A percentile compares a stretch with the other conserved stretches of the same genome.
Evolutionary conservation across 2,888 invertebrate species (phyloP).

Genomic region (Ophonus ardosiacus): DNA sequence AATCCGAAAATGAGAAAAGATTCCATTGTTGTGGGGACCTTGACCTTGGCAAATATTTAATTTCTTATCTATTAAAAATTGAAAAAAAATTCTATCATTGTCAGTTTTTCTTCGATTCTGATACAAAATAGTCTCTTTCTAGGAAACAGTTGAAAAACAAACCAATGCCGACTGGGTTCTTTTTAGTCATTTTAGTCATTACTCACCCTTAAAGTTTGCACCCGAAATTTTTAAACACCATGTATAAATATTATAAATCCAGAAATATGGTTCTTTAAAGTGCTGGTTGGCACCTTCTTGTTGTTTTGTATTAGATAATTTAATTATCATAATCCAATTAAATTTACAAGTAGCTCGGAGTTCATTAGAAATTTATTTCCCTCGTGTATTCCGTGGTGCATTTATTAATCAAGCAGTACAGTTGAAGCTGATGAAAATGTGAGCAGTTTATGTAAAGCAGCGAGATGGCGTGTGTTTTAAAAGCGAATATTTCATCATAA

Average conservation of each 20-base stretch:
- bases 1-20: no score
- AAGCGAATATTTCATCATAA: constrained; percentile 40
- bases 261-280: neutral
- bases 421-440: constrained; percentile 7
- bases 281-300: neutral
- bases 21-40: no score
- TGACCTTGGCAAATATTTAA: no score
- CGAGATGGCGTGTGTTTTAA: constrained; percentile 25
- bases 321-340: constrained; percentile 22
- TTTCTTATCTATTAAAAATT: no score
- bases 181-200: no score
- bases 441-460: constrained; percentile 28
- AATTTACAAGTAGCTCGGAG: constrained; percentile 19
- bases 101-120: no score
- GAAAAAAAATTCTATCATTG: no score
- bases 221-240: no score
- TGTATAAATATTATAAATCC: neutral
- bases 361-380: constrained; percentile 32
- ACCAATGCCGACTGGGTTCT: no score
- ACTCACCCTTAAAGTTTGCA: no score
- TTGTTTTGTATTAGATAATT: neutral
- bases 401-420: constrained; percentile 27
- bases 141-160: no score
- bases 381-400: constrained; percentile 6
- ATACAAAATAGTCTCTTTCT: no score